These are phyloP conservation scores for Margaritifera margaritifera DNA, from an alignment of 2,888 invertebrate species.

Conservation along the genomic window DNA sequence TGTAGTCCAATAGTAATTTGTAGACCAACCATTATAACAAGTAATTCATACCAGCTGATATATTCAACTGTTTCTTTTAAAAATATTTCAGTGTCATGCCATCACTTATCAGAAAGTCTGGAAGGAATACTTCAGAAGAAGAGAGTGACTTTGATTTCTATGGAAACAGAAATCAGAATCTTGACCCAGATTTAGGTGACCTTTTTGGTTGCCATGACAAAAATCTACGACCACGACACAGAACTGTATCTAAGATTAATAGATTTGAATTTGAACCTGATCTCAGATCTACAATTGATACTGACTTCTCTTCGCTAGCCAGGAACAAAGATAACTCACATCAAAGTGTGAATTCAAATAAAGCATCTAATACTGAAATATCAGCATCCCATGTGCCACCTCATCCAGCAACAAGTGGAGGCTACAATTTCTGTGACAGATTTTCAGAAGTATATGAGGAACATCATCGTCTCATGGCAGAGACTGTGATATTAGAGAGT, in stretches of 20 bases:
- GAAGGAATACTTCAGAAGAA: constrained; percentile 62
- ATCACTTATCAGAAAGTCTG: constrained; percentile 54
- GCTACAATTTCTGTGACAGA: constrained; percentile 54
- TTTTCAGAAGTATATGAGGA: constrained; percentile 59
- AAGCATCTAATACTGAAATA: constrained; percentile 4
- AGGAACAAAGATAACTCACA: no score
- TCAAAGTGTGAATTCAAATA: no score
- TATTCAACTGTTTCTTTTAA: not conserved
- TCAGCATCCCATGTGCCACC: constrained; percentile 1
- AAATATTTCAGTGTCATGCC: constrained; percentile 49
- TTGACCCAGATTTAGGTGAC: not conserved
- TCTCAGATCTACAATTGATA: constrained; percentile 63
- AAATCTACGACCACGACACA: constrained; percentile 17
- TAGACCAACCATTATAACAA: no score
- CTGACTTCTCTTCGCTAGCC: constrained; percentile 53
- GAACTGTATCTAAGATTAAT: constrained; percentile 9
- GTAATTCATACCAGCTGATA: not conserved
- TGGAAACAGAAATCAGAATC: constrained; percentile 31
- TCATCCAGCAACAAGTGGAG: not conserved
- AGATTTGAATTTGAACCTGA: constrained; percentile 54
- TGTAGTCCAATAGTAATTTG: no score
- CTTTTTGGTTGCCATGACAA: constrained; percentile 10
- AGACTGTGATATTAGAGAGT: constrained; percentile 24
- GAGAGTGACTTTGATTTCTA: constrained; percentile 68
- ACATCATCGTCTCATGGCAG: constrained; percentile 46